These are phyloP conservation scores for Drosophila paramelanica DNA, from an alignment of 2,888 invertebrate genomes.

Conservation along the genomic window DNA sequence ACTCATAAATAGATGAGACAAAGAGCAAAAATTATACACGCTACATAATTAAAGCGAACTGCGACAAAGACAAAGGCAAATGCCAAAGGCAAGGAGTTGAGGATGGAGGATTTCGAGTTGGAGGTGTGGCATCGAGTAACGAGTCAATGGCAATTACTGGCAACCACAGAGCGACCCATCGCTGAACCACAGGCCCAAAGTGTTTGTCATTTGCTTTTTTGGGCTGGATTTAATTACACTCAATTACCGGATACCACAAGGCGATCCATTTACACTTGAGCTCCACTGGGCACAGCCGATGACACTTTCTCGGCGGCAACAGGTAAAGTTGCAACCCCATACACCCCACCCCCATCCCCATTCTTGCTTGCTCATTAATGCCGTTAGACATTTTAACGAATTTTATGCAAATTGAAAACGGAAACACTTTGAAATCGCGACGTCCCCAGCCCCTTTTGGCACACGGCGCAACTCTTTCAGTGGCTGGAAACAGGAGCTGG, in stretches of 20 bases:
- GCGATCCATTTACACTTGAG: conserved; percentile 79
- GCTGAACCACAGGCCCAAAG: conserved; percentile 46
- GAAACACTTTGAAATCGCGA: conserved; percentile 81
- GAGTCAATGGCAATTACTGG: conserved; percentile 32
- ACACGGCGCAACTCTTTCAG: conserved; percentile 48
- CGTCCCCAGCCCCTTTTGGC: conserved; percentile 27
- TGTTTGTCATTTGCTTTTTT: conserved; percentile 77
- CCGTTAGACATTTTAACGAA: conserved; percentile 76
- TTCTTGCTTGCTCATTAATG: conserved; percentile 73
- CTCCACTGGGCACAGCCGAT: conserved; percentile 43
- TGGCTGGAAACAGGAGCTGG: conserved; percentile 31
- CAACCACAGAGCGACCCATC: conserved; percentile 9
- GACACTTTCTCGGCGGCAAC: conserved; percentile 46
- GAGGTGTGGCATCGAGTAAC: conserved; percentile 46
- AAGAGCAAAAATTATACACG: conserved; percentile 77
- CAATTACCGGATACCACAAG: conserved; percentile 84
- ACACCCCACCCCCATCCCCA: not conserved
- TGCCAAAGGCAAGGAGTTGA: conserved; percentile 35
- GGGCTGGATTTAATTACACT: conserved; percentile 84
- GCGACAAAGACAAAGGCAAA: conserved; percentile 45
- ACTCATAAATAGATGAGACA: conserved; percentile 53
- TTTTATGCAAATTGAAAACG: conserved; percentile 85
- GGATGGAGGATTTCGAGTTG: conserved; percentile 18
- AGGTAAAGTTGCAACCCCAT: conserved; percentile 47
- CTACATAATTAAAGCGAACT: conserved; percentile 82